Evolutionary conservation across 2,797 vertebrate genomes (phyloP).

Genomic region (Cynopterus sphinx): DNA sequence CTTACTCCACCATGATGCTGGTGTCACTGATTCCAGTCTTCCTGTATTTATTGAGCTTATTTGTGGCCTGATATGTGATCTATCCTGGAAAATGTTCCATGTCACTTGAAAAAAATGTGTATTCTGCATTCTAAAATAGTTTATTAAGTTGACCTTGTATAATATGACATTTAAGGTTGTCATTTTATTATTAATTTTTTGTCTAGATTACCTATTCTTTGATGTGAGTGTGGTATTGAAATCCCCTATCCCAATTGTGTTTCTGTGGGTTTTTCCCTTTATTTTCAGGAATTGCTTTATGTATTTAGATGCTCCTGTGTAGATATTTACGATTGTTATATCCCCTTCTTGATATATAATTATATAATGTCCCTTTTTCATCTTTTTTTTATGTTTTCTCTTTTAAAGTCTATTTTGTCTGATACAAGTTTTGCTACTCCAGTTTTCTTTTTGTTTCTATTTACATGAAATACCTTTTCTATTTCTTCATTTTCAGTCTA

Average conservation of each 20-base stretch:
- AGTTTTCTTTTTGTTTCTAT: not conserved
- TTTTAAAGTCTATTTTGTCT: not conserved
- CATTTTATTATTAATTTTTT: not conserved
- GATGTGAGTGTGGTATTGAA: not conserved
- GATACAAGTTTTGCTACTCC: not conserved
- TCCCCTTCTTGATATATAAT: not conserved
- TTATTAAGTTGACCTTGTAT: not conserved
- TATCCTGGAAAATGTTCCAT: not conserved
- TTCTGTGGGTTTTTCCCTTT: not conserved
- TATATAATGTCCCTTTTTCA: not conserved
- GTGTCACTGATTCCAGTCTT: not conserved
- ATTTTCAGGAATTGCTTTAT: not conserved
- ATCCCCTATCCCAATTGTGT: not conserved
- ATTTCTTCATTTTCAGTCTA: not conserved
- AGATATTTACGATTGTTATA: not conserved
- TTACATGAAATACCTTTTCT: not conserved
- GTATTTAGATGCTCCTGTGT: not conserved
- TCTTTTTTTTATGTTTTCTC: not conserved
- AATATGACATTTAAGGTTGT: not conserved
- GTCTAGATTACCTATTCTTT: not conserved
- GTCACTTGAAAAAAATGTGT: not conserved
- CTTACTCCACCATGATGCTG: not conserved
- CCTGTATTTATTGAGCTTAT: not conserved
- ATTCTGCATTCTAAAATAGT: not conserved
- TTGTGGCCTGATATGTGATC: not conserved